phyloP scores from a whole-genome alignment of 1,140 invertebrate species.

The Cydia fagiglandana region DNA sequence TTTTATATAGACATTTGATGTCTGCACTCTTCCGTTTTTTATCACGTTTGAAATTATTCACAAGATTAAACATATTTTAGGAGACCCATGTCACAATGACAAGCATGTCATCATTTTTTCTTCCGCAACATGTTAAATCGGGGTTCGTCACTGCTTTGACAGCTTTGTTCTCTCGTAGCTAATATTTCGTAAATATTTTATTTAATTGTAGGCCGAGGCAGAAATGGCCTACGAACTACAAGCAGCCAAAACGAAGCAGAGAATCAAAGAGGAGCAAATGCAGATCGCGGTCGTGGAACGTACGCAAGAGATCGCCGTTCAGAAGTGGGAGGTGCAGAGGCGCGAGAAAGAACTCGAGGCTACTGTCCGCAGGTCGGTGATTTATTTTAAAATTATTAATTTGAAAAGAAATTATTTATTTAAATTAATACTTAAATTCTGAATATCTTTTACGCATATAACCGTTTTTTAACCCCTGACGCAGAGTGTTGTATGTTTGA shows the following conservation, averaged over 20 bases:
- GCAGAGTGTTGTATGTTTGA: too few relatives aligned
- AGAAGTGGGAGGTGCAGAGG: conserved; percentile 93
- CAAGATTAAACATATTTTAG: too few relatives aligned
- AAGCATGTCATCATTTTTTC: too few relatives aligned
- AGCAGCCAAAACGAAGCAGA: conserved; percentile 97
- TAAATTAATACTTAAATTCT: neutral
- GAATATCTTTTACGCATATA: too few relatives aligned
- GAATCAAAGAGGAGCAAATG: conserved; percentile 98
- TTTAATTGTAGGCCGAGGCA: conserved; percentile 88
- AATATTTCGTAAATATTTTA: neutral
- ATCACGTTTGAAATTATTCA: too few relatives aligned
- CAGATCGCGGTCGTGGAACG: conserved; percentile 96
- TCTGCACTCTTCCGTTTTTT: too few relatives aligned
- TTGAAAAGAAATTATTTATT: conserved; percentile 12
- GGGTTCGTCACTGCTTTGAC: too few relatives aligned
- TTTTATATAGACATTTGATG: too few relatives aligned
- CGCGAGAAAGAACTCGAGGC: conserved; percentile 94
- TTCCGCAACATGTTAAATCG: too few relatives aligned
- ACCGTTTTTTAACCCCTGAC: too few relatives aligned
- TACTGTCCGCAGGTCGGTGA: conserved; percentile 83
- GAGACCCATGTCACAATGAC: too few relatives aligned
- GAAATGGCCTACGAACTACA: conserved; percentile 96
- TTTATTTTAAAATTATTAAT: conserved; percentile 3
- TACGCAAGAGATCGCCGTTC: conserved; percentile 93
- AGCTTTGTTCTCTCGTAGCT: too few relatives aligned